Evolutionary conservation across 1,140 invertebrate genomes (phyloP).

Genomic region (Campodea augens): DNA sequence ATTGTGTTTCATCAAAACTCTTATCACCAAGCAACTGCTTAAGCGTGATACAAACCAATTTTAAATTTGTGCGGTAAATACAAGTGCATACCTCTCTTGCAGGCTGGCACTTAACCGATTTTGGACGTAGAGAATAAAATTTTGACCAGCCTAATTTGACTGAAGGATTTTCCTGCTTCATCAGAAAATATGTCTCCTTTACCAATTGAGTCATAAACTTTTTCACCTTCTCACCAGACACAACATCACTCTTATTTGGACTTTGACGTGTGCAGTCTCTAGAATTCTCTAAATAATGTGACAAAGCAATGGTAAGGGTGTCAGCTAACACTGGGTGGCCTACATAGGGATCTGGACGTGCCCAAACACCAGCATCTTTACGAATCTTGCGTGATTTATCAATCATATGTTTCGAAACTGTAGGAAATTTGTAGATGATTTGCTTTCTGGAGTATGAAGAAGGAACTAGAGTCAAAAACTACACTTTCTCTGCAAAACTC

Average conservation of each 20-base stretch:
- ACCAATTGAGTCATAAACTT: not conserved
- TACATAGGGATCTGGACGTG: not conserved
- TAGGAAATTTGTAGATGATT: not conserved
- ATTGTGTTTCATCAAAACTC: not conserved
- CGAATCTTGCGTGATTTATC: not conserved
- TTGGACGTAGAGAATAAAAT: conserved; percentile 1
- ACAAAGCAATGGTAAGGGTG: not conserved
- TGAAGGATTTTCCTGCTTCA: not conserved
- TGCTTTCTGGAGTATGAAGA: not conserved
- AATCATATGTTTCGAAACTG: not conserved
- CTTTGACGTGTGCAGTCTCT: not conserved
- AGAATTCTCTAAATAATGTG: not conserved
- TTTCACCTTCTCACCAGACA: not conserved
- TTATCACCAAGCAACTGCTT: not conserved
- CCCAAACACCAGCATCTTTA: not conserved
- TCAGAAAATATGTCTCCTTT: not conserved
- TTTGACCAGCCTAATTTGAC: not conserved
- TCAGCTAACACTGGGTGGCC: too few relatives aligned
- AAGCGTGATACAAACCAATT: not conserved
- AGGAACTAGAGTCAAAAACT: not conserved
- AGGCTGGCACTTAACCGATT: conserved; percentile 1
- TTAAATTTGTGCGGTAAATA: not conserved
- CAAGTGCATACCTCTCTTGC: not conserved
- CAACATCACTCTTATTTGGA: too few relatives aligned
- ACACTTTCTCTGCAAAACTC: not conserved